Percentiles rank a stretch among this genome's conserved stretches.
These are phyloP conservation scores for Thamnophis sirtalis DNA, from an alignment of 2,113 vertebrate species.

Conservation along the genomic window DNA sequence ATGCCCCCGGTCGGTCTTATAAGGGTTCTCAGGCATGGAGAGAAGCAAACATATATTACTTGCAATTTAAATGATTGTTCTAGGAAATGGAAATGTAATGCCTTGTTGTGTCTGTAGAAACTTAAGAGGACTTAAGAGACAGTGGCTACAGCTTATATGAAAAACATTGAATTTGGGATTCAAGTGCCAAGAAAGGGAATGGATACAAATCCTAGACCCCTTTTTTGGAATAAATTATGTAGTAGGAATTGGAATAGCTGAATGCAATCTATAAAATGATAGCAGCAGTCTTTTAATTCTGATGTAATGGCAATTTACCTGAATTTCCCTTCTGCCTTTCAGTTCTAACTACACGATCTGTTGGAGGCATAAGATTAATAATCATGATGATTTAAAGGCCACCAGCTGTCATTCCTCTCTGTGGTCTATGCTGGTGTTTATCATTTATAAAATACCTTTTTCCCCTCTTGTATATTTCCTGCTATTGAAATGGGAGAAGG, in stretches of 20 bases:
- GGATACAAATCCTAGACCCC: not conserved
- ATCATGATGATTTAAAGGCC: not conserved
- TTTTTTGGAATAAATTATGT: not conserved
- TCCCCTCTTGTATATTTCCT: not conserved
- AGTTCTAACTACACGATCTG: not conserved
- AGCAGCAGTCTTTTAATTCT: not conserved
- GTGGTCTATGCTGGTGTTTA: not conserved
- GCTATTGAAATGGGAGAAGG: not conserved
- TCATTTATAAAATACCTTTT: not conserved
- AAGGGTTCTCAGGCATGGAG: not conserved
- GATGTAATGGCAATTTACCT: not conserved
- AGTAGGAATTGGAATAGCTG: not conserved
- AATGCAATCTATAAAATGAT: not conserved
- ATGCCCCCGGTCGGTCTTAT: not conserved
- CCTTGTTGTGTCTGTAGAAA: not conserved
- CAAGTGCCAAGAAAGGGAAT: not conserved
- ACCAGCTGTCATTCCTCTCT: not conserved
- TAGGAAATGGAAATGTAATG: not conserved
- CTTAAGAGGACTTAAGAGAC: not conserved
- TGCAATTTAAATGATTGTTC: not conserved
- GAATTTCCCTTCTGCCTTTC: not conserved
- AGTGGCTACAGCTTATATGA: not conserved
- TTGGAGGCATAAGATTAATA: not conserved
- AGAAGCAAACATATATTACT: not conserved
- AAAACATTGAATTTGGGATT: not conserved